Evolutionary conservation across 2,888 invertebrate species (phyloP), one percentile per base, ranked within the genome.

Genomic region (Tridacna gigas): DNA sequence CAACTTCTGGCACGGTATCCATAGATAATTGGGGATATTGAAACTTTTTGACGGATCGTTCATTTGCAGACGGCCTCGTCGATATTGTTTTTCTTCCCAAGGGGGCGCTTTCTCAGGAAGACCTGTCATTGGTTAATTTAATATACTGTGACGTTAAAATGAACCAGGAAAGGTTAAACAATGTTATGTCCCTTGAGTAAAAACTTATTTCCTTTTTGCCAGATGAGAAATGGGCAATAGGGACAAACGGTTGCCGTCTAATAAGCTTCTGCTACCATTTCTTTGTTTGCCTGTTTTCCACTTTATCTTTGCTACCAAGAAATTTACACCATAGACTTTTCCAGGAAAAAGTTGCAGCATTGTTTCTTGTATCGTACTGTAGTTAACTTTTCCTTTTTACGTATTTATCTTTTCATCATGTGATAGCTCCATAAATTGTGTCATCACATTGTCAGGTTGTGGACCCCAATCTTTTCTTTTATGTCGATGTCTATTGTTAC

Each of bases 61-160:
- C 63, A 63, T 63, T 37, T 22, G 63, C 63, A 63, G 63, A 63
- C 63, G 25, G 63, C 63, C 63, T 63, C 56, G 15, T 20, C 26
- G 47, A 69, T 69, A 69, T 69, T 69, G 69, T 69, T 69, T 69
- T 69, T 45, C 48, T 9, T 69, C 69, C n/a, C 69, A 15, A 47
- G 69, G 22, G 69, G 37, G 69, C 69, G 37, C 69, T 69, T 69
- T 22, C 69, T 69, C 69, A 69, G 69, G 56, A 69, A 47, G 37
- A 69, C 47, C 69, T 69, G 69, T 69, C 69, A 69, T 69, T 45
- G 37, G 69, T 37, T 69, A 69, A 69, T 37, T 48, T 37, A 69
- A 69, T 69, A 69, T 37, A 63, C 63, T 1, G 63, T 25, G 63
- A 63, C 63, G 63, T 63, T 63, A n/a, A 22, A 63, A 63, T 63